A percentile compares a stretch with the other conserved stretches of the same genome.
Evolutionary conservation across 35 echinoderm and acorn worm genomes (phyloP).

Genomic region (Amphiura filiformis): DNA sequence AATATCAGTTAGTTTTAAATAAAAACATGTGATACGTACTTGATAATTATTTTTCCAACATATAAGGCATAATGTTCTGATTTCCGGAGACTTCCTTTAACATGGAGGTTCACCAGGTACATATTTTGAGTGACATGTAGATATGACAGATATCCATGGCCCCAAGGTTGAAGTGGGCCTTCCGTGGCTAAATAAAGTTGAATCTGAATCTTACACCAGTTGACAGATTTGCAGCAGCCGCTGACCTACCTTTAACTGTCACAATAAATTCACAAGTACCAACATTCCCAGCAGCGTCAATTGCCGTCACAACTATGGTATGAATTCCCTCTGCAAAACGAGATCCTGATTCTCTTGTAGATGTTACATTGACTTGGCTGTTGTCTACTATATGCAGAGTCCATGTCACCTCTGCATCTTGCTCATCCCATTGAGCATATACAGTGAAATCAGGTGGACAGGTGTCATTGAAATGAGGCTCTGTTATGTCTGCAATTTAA

Average conservation of each 20-base stretch:
- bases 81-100: too few species aligned
- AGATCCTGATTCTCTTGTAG: constrained; percentile 22
- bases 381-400: constrained; percentile 11
- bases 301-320: constrained; percentile 37
- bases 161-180: too few species aligned
- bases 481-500: background rate
- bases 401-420: constrained; percentile 28
- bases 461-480: constrained; percentile 45
- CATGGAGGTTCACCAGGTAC: too few species aligned
- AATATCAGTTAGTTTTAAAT: too few species aligned
- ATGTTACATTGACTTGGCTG: constrained; percentile 17
- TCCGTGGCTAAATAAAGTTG: too few species aligned
- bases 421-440: constrained; percentile 4
- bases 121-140: too few species aligned
- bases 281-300: constrained; percentile 34
- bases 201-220: too few species aligned
- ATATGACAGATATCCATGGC: too few species aligned
- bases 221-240: too few species aligned
- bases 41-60: too few species aligned
- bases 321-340: constrained; percentile 36
- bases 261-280: constrained; percentile 51
- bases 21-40: too few species aligned
- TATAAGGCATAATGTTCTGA: too few species aligned
- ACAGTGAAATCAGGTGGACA: constrained; percentile 36
- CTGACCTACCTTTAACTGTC: constrained; percentile 32